Evolutionary conservation across 2,113 vertebrate species (phyloP).

Genomic region (Cavia aperea): DNA sequence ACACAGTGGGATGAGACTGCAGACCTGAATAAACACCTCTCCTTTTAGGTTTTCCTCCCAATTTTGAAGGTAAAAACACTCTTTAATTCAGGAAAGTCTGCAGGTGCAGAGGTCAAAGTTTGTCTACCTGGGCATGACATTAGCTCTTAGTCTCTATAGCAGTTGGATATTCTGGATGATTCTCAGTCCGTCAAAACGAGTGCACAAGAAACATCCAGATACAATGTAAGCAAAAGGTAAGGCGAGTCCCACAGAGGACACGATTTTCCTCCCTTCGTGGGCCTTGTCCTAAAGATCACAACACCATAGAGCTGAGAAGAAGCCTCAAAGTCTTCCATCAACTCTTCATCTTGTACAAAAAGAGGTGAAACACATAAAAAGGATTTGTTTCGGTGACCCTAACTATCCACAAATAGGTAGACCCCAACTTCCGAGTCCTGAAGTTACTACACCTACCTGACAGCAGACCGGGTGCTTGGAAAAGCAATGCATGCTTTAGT

Average conservation of each 20-base stretch:
- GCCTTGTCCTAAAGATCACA: background rate
- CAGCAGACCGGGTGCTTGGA: background rate
- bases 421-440: rapidly evolving
- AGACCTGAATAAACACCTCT: background rate
- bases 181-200: background rate
- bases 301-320: background rate
- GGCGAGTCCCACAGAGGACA: rapidly evolving
- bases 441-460: rapidly evolving
- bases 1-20: background rate
- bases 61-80: background rate
- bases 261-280: background rate
- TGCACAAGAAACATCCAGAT: background rate
- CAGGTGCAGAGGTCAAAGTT: background rate
- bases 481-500: rapidly evolving
- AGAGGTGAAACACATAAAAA: background rate
- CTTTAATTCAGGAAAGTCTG: background rate
- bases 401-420: too few relatives aligned
- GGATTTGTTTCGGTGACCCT: background rate
- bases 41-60: background rate
- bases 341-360: background rate
- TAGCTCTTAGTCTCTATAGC: background rate
- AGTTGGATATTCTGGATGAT: background rate
- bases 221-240: background rate
- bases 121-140: background rate
- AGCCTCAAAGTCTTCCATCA: background rate